Percentiles rank a stretch among this genome's conserved stretches.
phyloP scores from a whole-genome alignment of 2,888 invertebrate species.

The Calephelis perditalis region DNA sequence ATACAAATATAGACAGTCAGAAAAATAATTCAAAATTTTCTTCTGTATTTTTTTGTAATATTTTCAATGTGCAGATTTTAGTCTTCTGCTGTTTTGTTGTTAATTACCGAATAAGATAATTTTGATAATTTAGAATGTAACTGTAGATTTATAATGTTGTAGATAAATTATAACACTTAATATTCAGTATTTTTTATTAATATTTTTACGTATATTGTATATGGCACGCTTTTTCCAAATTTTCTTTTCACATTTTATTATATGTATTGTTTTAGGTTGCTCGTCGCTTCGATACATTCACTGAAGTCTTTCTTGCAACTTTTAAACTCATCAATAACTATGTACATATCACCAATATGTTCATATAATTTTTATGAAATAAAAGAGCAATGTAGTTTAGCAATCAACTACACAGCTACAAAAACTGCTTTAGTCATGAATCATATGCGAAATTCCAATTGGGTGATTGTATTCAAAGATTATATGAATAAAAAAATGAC shows the following conservation, averaged over 20 bases:
- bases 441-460: constrained; percentile 45
- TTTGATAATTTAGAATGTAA: too few relatives aligned
- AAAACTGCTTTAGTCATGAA: constrained; percentile 42
- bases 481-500: constrained; percentile 71
- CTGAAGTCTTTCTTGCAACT: constrained; percentile 51
- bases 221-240: constrained; percentile 1
- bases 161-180: too few relatives aligned
- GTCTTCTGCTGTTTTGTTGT: too few relatives aligned
- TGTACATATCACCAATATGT: constrained; percentile 49
- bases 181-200: too few relatives aligned
- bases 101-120: too few relatives aligned
- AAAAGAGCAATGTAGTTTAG: constrained; percentile 43
- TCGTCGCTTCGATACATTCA: constrained; percentile 57
- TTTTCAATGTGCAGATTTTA: too few relatives aligned
- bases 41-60: too few relatives aligned
- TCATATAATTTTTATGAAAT: constrained; percentile 46
- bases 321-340: constrained; percentile 49
- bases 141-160: too few relatives aligned
- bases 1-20: too few relatives aligned
- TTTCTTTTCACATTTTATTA: constrained; percentile 18
- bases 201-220: constrained; percentile 1
- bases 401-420: constrained; percentile 41
- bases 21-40: too few relatives aligned
- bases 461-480: constrained; percentile 58
- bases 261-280: constrained; percentile 71